Conservation (phyloP, 2,113 vertebrate species). For the Burhinus oedicnemus region DNA sequence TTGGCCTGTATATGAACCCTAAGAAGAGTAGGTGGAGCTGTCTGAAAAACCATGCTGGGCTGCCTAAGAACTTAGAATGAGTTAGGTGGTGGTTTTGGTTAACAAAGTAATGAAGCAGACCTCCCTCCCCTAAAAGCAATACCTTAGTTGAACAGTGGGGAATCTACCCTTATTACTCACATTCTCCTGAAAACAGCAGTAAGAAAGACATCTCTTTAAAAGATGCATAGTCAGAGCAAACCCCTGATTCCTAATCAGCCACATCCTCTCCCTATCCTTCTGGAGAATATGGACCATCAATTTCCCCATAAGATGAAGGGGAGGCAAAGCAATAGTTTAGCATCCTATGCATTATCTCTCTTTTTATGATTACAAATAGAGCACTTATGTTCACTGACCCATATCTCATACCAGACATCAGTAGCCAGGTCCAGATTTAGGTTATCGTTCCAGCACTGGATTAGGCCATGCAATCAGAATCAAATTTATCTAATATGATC, state of each 20-base stretch:
- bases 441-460: conserved; percentile 46
- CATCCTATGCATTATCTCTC: conserved; percentile 39
- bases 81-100: background rate
- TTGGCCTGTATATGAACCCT: background rate
- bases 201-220: background rate
- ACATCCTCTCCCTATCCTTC: conserved; percentile 36
- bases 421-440: conserved; percentile 19
- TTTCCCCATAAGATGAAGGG: conserved; percentile 37
- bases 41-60: background rate
- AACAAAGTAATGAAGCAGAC: background rate
- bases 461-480: conserved; percentile 14
- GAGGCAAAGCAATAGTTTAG: conserved; percentile 41
- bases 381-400: conserved; percentile 53
- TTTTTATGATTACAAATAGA: conserved; percentile 58
- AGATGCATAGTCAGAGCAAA: conserved; percentile 28
- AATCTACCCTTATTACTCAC: background rate
- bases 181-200: background rate
- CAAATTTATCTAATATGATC: conserved; percentile 44
- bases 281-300: conserved; percentile 24
- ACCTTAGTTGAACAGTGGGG: background rate
- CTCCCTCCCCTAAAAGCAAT: background rate
- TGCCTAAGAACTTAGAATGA: background rate
- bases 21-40: background rate
- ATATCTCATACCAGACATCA: conserved; percentile 31
- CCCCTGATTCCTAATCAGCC: conserved; percentile 11